These are phyloP conservation scores for Enteromius viviparus DNA, from an alignment of 2,797 vertebrate species.

Conservation along the genomic window DNA sequence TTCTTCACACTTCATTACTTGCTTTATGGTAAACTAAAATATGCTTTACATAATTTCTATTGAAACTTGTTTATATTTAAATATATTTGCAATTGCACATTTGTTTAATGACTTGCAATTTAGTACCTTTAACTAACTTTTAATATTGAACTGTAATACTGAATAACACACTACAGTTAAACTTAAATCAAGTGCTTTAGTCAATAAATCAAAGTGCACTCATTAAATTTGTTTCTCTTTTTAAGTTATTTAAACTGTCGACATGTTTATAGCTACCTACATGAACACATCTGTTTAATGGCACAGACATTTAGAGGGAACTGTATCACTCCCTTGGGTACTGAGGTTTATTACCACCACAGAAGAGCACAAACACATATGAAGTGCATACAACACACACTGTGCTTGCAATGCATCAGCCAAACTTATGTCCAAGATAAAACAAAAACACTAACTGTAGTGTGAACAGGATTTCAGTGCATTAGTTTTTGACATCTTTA, in stretches of 20 bases:
- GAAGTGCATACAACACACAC: background rate
- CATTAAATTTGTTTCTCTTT: background rate
- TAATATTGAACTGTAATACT: background rate
- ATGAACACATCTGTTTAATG: background rate
- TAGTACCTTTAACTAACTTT: background rate
- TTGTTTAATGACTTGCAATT: background rate
- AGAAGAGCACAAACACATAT: background rate
- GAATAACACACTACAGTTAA: background rate
- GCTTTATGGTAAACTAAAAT: background rate
- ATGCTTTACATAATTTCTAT: background rate
- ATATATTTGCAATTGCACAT: background rate
- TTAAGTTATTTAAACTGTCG: background rate
- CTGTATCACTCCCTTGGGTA: background rate
- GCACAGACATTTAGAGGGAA: background rate
- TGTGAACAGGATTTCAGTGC: background rate
- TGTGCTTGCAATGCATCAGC: background rate
- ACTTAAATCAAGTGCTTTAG: background rate
- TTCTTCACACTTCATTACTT: background rate
- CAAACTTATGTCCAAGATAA: background rate
- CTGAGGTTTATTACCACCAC: background rate
- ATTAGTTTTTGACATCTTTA: background rate
- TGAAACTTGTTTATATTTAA: background rate
- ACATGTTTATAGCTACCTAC: background rate
- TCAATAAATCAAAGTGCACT: background rate
- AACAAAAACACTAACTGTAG: background rate